Percentiles rank a stretch among this genome's conserved stretches.
Conservation (phyloP, 2,113 vertebrate species). For the Odontesthes bonariensis region DNA sequence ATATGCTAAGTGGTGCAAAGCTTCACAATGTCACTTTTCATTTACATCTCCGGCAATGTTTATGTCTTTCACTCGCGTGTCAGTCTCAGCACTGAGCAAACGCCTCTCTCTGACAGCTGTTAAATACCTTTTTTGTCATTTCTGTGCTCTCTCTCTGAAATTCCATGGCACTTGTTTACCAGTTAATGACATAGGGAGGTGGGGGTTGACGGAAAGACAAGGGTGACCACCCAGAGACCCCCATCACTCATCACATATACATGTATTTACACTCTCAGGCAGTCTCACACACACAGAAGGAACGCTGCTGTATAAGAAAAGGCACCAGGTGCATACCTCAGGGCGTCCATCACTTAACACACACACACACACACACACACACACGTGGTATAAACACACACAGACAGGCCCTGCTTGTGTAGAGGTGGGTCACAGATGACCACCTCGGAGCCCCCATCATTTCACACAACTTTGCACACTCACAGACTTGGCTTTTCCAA, state of each 20-base stretch:
- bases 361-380: constrained; percentile 38
- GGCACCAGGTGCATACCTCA: constrained; percentile 23
- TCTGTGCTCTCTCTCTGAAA: constrained; percentile 13
- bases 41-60: constrained; percentile 61
- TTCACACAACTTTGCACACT: constrained; percentile 17
- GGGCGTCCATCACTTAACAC: constrained; percentile 43
- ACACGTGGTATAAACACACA: constrained; percentile 48
- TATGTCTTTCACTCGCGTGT: constrained; percentile 56
- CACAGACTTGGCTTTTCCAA: constrained; percentile 50
- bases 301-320: constrained; percentile 17
- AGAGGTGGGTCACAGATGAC: constrained; percentile 52
- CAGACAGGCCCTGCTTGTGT: constrained; percentile 51
- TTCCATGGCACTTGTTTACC: constrained; percentile 48
- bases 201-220: constrained; percentile 28
- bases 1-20: constrained; percentile 67
- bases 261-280: constrained; percentile 1
- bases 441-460: constrained; percentile 57
- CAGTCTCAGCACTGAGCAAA: constrained; percentile 53
- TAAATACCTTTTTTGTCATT: constrained; percentile 42
- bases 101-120: constrained; percentile 59
- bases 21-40: constrained; percentile 77
- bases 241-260: constrained; percentile 53
- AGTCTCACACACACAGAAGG: constrained; percentile 7
- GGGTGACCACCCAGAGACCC: constrained; percentile 50
- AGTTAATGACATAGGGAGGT: constrained; percentile 44